Evolutionary conservation across 2,888 invertebrate species (phyloP).

Genomic region (Villa cingulata): DNA sequence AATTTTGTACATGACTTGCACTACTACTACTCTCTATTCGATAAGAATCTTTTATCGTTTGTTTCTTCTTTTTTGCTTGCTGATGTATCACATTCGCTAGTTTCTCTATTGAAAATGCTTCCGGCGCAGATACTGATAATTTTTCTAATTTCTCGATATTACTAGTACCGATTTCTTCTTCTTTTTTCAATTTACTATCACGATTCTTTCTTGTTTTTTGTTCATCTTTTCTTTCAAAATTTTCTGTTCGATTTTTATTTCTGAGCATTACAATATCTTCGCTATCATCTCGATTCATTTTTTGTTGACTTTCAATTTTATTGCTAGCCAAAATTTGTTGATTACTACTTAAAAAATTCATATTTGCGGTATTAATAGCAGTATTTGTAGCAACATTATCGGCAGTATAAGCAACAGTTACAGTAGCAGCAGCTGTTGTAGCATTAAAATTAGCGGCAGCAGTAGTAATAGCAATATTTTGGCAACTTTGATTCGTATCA

Average conservation of each 20-base stretch:
- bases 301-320: conserved; percentile 18
- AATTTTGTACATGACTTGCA: conserved; percentile 67
- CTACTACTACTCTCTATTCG: conserved; percentile 29
- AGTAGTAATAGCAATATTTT: conserved; percentile 15
- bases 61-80: neutral
- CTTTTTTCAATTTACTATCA: neutral
- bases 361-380: conserved; percentile 5
- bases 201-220: no score
- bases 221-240: neutral
- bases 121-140: conserved; percentile 49
- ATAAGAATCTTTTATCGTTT: neutral
- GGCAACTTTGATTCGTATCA: conserved; percentile 35
- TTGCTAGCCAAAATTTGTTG: neutral
- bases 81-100: neutral
- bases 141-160: conserved; percentile 34
- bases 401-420: conserved; percentile 4
- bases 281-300: conserved; percentile 32
- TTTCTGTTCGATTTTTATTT: neutral
- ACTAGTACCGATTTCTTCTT: neutral
- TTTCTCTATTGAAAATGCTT: conserved; percentile 21
- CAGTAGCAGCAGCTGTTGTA: conserved; percentile 10
- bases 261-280: conserved; percentile 27
- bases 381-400: conserved; percentile 11
- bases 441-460: conserved; percentile 1
- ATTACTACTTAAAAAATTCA: no score